Evolutionary conservation across 2,113 vertebrate species (phyloP).

Genomic region (Ammodytes dubius): DNA sequence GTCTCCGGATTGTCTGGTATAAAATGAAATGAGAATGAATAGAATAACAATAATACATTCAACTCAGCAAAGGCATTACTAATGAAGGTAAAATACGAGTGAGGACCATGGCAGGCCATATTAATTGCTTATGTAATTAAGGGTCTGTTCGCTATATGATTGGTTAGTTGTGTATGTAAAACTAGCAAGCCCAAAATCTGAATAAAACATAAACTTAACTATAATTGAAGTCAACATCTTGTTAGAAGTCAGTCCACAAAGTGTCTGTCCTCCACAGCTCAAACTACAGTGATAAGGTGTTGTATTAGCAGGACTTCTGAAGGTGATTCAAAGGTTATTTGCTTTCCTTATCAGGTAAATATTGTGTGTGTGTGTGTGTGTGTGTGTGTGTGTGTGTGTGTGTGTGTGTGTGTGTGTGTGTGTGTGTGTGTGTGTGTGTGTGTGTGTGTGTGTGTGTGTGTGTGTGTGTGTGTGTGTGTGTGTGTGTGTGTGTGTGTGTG

Average conservation of each 20-base stretch:
- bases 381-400: no score
- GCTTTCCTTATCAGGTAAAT: conserved; percentile 68
- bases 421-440: conserved; percentile 31
- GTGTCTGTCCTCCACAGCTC: background rate
- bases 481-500: background rate
- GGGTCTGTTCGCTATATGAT: background rate
- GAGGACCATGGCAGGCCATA: background rate
- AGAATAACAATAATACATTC: background rate
- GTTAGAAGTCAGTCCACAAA: conserved; percentile 21
- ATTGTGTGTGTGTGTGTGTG: background rate
- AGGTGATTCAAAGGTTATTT: conserved; percentile 72
- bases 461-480: conserved; percentile 17
- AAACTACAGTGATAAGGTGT: conserved; percentile 31
- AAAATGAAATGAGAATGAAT: background rate
- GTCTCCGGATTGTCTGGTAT: background rate
- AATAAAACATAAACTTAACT: conserved; percentile 1
- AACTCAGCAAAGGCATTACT: background rate
- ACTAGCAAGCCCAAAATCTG: conserved; percentile 8
- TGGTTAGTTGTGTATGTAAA: background rate
- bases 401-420: background rate
- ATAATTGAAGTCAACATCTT: conserved; percentile 10
- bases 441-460: conserved; percentile 22
- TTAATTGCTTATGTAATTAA: background rate
- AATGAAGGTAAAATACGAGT: background rate
- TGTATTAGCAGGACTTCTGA: conserved; percentile 37